phyloP scores from a whole-genome alignment of 2,888 invertebrate species.

The Cryptocephalus moraei region DNA sequence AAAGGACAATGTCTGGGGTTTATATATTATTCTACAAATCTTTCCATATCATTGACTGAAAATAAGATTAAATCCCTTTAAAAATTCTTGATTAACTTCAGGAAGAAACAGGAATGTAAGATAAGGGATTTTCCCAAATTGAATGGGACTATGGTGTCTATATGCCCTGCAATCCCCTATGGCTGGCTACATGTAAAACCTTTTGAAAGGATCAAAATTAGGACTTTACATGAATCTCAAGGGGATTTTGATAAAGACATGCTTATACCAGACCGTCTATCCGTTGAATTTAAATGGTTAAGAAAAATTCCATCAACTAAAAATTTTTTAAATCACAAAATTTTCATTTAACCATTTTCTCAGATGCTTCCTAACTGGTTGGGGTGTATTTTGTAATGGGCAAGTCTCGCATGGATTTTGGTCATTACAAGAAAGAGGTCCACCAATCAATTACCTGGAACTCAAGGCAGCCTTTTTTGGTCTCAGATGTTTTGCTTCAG shows the following conservation, averaged over 20 bases:
- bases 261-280: slow-evolving; percentile 4
- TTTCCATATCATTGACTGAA: slow-evolving; percentile 10
- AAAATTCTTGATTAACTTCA: slow-evolving; percentile 15
- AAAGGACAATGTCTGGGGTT: slow-evolving; percentile 12
- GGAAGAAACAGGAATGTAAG: slow-evolving; percentile 2
- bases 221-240: slow-evolving; percentile 7
- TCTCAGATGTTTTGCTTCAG: slow-evolving; percentile 1
- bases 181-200: slow-evolving; percentile 11
- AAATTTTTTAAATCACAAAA: slow-evolving; percentile 1
- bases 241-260: slow-evolving; percentile 10
- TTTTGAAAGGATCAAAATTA: slow-evolving; percentile 11
- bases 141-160: slow-evolving; percentile 3
- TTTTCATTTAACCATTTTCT: background rate
- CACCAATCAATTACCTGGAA: slow-evolving; percentile 3
- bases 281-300: slow-evolving; percentile 14
- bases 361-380: background rate
- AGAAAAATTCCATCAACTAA: slow-evolving; percentile 3
- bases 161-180: slow-evolving; percentile 6
- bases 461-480: slow-evolving; percentile 1
- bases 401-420: background rate
- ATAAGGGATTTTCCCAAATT: slow-evolving; percentile 5
- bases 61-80: slow-evolving; percentile 9
- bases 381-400: background rate
- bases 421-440: background rate
- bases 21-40: slow-evolving; percentile 8